A percentile compares a stretch with the other conserved stretches of the same genome.
These are phyloP conservation scores for Benitochromis conjunctus DNA, from an alignment of 2,113 vertebrate genomes.

Conservation along the genomic window DNA sequence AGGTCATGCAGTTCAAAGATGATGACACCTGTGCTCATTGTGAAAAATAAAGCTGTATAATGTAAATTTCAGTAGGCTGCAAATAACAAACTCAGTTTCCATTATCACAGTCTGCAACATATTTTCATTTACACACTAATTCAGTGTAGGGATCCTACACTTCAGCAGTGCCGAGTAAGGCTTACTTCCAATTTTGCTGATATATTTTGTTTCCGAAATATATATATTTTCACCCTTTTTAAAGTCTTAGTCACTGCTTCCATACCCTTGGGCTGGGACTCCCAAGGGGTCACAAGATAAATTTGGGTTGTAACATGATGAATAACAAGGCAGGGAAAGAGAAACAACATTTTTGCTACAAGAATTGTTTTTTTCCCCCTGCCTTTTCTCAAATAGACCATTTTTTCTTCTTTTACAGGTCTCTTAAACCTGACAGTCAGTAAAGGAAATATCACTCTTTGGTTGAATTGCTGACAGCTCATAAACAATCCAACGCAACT, in stretches of 20 bases:
- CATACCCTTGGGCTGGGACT: background rate
- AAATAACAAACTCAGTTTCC: background rate
- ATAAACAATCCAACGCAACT: background rate
- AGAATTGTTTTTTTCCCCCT: background rate
- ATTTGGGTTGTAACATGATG: background rate
- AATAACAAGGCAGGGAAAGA: background rate
- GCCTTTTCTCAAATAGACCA: background rate
- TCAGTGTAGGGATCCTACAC: background rate
- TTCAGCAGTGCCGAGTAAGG: background rate
- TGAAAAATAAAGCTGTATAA: background rate
- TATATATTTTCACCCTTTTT: background rate
- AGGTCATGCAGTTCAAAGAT: constrained; percentile 10
- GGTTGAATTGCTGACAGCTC: background rate
- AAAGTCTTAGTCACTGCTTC: background rate
- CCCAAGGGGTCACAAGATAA: background rate
- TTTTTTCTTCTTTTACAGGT: background rate
- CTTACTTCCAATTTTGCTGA: background rate
- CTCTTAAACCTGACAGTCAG: background rate
- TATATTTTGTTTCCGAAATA: background rate
- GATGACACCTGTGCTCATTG: background rate
- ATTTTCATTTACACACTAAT: background rate
- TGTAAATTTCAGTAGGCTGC: background rate
- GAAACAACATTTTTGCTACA: background rate
- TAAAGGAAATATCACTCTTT: background rate
- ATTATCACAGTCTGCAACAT: background rate